Percentiles rank a stretch among this genome's conserved stretches.
phyloP scores from a whole-genome alignment of 2,113 vertebrate genomes.

The Notothenia rossii region DNA sequence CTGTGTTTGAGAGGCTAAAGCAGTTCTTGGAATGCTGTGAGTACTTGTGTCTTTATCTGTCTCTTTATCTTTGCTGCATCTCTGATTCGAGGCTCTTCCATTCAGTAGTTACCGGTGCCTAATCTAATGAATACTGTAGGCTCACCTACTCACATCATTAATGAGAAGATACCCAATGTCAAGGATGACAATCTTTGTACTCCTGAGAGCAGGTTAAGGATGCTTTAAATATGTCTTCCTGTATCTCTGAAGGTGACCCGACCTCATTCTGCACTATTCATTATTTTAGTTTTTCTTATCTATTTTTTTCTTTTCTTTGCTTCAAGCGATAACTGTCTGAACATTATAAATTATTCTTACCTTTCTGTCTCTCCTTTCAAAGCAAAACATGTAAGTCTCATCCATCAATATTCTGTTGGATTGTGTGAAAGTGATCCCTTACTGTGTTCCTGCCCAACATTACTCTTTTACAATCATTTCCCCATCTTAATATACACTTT shows the following conservation, averaged over 20 bases:
- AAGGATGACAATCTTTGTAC: not conserved
- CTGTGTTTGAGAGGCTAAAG: constrained; percentile 92
- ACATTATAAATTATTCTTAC: not conserved
- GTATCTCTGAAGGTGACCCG: not conserved
- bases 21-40: constrained; percentile 97
- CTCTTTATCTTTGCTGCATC: not conserved
- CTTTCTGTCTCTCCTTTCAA: not conserved
- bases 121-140: constrained; percentile 12
- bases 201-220: not conserved
- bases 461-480: not conserved
- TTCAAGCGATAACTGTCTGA: not conserved
- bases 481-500: not conserved
- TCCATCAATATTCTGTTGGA: not conserved
- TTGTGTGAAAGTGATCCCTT: not conserved
- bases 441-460: not conserved
- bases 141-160: constrained; percentile 13
- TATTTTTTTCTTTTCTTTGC: no score
- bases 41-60: constrained; percentile 76
- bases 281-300: not conserved
- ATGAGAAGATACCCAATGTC: not conserved
- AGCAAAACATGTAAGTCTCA: not conserved
- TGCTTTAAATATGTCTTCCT: not conserved
- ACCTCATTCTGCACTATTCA: not conserved
- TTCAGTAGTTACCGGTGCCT: constrained; percentile 14
- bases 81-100: constrained; percentile 24